Conservation (phyloP, 1,140 invertebrate genomes). For the Ruditapes philippinarum region DNA sequence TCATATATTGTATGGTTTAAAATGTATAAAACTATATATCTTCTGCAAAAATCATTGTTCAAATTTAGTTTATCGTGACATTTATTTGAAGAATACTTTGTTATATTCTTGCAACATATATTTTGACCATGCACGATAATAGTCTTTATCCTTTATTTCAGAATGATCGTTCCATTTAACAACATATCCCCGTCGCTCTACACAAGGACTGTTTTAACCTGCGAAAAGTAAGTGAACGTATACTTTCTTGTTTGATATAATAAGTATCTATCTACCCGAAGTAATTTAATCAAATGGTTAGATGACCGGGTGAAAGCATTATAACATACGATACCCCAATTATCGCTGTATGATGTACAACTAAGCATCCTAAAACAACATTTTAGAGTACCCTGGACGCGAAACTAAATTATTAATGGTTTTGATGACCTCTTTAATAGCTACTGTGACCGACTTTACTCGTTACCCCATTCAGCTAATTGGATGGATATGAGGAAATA, state of each 20-base stretch:
- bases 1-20: too few relatives aligned
- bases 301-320: background rate
- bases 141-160: background rate
- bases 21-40: too few relatives aligned
- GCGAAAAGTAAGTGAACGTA: background rate
- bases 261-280: too few relatives aligned
- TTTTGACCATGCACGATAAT: too few relatives aligned
- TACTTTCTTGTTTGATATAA: background rate
- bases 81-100: too few relatives aligned
- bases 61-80: too few relatives aligned
- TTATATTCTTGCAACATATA: too few relatives aligned
- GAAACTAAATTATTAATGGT: background rate
- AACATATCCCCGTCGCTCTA: background rate
- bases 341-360: background rate
- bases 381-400: background rate
- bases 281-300: background rate
- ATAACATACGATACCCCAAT: conserved; percentile 7
- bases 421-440: background rate
- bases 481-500: background rate
- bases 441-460: background rate
- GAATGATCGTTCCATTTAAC: background rate
- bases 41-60: too few relatives aligned
- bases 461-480: background rate
- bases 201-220: background rate
- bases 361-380: background rate